Evolutionary conservation across 2,113 vertebrate genomes (phyloP), one percentile per base, ranked within the genome.

Genomic region (Anser cygnoides): DNA sequence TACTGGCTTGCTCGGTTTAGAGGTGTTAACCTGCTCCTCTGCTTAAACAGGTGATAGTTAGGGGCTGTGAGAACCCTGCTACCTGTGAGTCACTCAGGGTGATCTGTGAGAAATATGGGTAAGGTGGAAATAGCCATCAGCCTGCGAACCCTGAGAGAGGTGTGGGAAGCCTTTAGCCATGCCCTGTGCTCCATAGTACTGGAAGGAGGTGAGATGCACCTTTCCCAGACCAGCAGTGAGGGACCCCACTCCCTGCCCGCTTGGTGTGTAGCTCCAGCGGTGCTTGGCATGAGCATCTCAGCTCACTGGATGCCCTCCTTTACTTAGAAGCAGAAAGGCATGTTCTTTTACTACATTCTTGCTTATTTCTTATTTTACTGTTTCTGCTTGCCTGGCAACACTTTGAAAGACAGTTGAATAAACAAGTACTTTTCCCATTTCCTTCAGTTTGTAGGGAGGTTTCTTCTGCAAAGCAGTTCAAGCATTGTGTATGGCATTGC

Each of bases 121-220:
- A 26, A 39, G 25, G 59, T 26, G 28, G 11, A 72, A 65, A 44
- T 75, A 37, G 1, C 2, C 11, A 3, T 57, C 46, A 20, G 12
- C 19, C 58, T 82, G 31, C 50, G 31, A 67, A 3, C 9, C 76
- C 37, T 73, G 44, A 84, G n/a, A 74, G 63, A 59, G 76, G 35
- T 4, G 8, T 82, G 41, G 15, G n/a, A 70, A 83, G 21, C 29
- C 33, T 74, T 23, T 59, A 66, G 67, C 23, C 8, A 18, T 33
- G 44, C 43, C 50, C 7, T 1, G 0, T 66, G 57, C n/a, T 67
- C 8, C 37, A 39, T 20, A 63, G 9, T 1, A 2, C 0, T 0
- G 71, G 49, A 54, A 43, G 19, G 19, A 65, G 49, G 13, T 46
- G 43, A 85, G 58, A 33, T 5, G 3, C 16, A 10, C 10, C 25